Conservation (phyloP, 1,140 invertebrate species). For the Neodiprion pinetum region DNA sequence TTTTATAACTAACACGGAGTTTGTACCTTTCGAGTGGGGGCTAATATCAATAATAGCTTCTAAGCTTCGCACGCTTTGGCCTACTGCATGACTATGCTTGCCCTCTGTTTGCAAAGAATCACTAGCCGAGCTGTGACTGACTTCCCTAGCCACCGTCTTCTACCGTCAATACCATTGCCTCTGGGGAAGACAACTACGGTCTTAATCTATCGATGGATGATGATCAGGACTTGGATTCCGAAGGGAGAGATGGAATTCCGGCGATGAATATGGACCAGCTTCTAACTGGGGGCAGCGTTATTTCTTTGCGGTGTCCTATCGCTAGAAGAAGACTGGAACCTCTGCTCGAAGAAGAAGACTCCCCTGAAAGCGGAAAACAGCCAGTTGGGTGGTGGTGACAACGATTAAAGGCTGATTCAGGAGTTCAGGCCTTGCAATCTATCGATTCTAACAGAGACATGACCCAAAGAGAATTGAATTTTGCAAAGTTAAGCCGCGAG, state of each 20-base stretch:
- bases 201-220: conserved; percentile 47
- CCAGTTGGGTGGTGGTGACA: conserved; percentile 62
- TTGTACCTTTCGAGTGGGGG: not conserved
- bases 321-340: conserved; percentile 55
- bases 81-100: conserved; percentile 57
- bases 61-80: conserved; percentile 58
- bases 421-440: conserved; percentile 32
- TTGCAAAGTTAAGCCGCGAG: conserved; percentile 50
- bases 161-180: conserved; percentile 21
- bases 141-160: conserved; percentile 55
- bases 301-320: conserved; percentile 49
- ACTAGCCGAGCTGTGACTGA: conserved; percentile 58
- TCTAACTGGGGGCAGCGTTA: conserved; percentile 41
- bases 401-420: conserved; percentile 44
- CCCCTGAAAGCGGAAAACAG: conserved; percentile 49
- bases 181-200: conserved; percentile 49
- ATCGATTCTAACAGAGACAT: conserved; percentile 32
- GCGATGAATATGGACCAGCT: conserved; percentile 60
- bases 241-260: conserved; percentile 40
- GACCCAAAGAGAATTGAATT: conserved; percentile 43
- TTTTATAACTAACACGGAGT: not conserved
- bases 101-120: conserved; percentile 61
- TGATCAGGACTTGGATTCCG: conserved; percentile 39
- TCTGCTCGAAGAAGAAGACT: conserved; percentile 58
- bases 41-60: conserved; percentile 27